Percentiles rank a stretch among this genome's conserved stretches.
phyloP scores from a whole-genome alignment of 1,140 invertebrate species.

The Epicauta chinensis region DNA sequence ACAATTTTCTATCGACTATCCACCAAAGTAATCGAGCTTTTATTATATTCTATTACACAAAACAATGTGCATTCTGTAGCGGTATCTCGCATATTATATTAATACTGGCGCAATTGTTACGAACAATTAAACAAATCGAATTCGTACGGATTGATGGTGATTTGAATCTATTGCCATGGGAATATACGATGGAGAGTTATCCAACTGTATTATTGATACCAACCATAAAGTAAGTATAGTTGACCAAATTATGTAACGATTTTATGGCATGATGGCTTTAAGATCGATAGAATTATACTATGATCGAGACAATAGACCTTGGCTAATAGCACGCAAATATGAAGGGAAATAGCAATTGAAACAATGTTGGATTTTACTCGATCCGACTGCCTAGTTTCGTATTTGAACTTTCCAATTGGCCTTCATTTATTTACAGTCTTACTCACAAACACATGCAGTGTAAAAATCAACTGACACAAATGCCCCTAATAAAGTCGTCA shows the following conservation, averaged over 20 bases:
- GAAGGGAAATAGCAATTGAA: too few species aligned
- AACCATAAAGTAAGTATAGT: conserved; percentile 48
- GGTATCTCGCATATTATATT: conserved; percentile 59
- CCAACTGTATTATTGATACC: conserved; percentile 72
- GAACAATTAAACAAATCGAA: conserved; percentile 47
- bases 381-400: too few species aligned
- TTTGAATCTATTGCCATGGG: conserved; percentile 74
- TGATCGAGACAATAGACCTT: too few species aligned
- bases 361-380: too few species aligned
- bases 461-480: too few species aligned
- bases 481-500: too few species aligned
- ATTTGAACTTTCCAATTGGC: too few species aligned
- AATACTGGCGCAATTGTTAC: conserved; percentile 57
- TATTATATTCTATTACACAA: conserved; percentile 61
- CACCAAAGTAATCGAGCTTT: conserved; percentile 42
- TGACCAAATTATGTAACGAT: not conserved
- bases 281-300: too few species aligned
- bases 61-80: conserved; percentile 68
- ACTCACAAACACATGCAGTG: too few species aligned
- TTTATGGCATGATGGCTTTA: too few species aligned
- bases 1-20: conserved; percentile 46
- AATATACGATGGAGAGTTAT: conserved; percentile 66
- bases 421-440: too few species aligned
- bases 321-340: too few species aligned
- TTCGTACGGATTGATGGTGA: conserved; percentile 73